Evolutionary conservation across 1,140 invertebrate species (phyloP).

Genomic region (Tribolium madens): DNA sequence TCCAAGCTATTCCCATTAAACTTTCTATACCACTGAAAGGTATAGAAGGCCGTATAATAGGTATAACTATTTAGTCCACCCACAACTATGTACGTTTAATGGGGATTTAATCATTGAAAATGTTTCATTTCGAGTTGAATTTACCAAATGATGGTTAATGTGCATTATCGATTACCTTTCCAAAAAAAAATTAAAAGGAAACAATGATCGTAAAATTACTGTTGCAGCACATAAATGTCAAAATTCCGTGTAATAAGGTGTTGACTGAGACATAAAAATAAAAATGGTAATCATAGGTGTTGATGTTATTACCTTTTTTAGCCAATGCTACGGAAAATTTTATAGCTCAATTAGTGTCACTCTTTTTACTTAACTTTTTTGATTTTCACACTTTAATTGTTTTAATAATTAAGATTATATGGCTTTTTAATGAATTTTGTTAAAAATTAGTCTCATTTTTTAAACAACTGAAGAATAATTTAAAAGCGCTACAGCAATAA

Average conservation of each 20-base stretch:
- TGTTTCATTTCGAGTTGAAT: not conserved
- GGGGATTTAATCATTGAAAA: conserved; percentile 11
- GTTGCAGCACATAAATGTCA: conserved; percentile 21
- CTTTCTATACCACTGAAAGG: conserved; percentile 5
- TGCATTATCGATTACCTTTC: not conserved
- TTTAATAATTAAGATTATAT: not conserved
- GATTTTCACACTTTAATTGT: not conserved
- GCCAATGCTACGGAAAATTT: not conserved
- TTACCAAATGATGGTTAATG: not conserved
- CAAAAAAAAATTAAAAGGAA: not conserved
- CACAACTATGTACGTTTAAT: conserved; percentile 14
- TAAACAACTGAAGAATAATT: conserved; percentile 10
- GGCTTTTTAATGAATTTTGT: not conserved
- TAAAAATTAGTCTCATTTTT: conserved; percentile 2
- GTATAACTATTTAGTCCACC: conserved; percentile 7
- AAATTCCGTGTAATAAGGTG: conserved; percentile 32
- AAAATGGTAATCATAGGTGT: conserved; percentile 37
- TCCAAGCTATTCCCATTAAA: conserved; percentile 5
- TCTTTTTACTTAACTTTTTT: not conserved
- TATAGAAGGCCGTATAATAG: conserved; percentile 24
- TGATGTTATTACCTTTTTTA: conserved; percentile 36
- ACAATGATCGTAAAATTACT: conserved; percentile 10
- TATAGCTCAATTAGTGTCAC: conserved; percentile 20
- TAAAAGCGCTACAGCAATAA: not conserved
- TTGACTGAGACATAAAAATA: conserved; percentile 25